Evolutionary conservation across 2,797 vertebrate species (phyloP).

Genomic region (Danio aesculapii): DNA sequence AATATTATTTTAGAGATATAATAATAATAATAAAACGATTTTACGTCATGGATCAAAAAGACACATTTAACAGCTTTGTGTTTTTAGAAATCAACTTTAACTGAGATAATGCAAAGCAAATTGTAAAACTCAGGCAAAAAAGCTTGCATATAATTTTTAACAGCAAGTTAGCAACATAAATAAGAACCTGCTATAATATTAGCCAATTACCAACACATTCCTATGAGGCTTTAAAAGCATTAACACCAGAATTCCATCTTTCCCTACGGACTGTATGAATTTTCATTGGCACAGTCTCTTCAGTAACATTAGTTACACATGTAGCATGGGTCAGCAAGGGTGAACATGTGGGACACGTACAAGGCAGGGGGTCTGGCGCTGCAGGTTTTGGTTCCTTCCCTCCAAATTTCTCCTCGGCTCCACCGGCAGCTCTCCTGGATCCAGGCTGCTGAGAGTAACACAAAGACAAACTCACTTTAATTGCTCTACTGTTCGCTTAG

Average conservation of each 20-base stretch:
- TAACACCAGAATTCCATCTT: neutral
- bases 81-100: too few relatives aligned
- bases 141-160: too few relatives aligned
- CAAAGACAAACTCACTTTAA: constrained; percentile 32
- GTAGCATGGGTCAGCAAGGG: neutral
- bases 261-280: neutral
- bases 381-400: constrained; percentile 93
- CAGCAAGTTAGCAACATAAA: too few relatives aligned
- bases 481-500: constrained; percentile 8
- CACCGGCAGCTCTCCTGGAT: constrained; percentile 87
- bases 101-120: too few relatives aligned
- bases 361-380: constrained; percentile 90
- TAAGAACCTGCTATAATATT: neutral
- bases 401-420: constrained; percentile 91
- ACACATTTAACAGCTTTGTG: too few relatives aligned
- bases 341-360: constrained; percentile 73
- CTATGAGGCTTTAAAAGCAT: neutral
- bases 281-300: neutral
- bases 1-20: too few relatives aligned
- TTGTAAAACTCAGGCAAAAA: too few relatives aligned
- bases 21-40: too few relatives aligned
- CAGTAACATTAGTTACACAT: neutral
- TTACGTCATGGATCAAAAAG: too few relatives aligned
- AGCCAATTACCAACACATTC: neutral
- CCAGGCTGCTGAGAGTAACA: constrained; percentile 82